A percentile compares a stretch with the other conserved stretches of the same genome.
Conservation (phyloP, 1,140 invertebrate species). For the Amphibalanus amphitrite region DNA sequence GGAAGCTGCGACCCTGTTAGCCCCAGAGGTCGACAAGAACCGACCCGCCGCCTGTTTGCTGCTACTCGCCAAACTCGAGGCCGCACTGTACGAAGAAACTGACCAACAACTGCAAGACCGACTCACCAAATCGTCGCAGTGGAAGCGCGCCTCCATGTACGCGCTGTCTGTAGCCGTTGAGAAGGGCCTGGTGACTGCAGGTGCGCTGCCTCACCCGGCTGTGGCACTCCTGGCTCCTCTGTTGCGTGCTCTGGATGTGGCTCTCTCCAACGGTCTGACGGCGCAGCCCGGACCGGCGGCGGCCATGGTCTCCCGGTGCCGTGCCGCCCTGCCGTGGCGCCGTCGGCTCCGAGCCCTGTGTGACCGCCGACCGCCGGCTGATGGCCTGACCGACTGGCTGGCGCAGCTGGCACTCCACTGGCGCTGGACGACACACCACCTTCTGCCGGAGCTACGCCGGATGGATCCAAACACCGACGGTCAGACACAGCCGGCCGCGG, state of each 20-base stretch:
- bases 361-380: constrained; percentile 9
- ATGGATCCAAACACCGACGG: not conserved
- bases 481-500: not conserved
- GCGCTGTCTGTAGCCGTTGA: constrained; percentile 13
- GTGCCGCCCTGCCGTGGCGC: constrained; percentile 11
- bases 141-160: constrained; percentile 4
- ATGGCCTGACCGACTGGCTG: constrained; percentile 14
- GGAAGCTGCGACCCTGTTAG: not conserved
- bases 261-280: constrained; percentile 7
- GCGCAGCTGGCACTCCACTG: constrained; percentile 17
- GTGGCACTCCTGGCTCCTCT: constrained; percentile 9
- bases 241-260: constrained; percentile 5
- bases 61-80: not conserved
- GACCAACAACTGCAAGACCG: not conserved
- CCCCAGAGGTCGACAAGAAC: not conserved
- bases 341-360: constrained; percentile 12
- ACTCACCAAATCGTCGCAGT: not conserved
- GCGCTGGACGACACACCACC: constrained; percentile 15
- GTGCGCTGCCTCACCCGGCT: constrained; percentile 9
- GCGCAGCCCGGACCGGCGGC: constrained; percentile 7
- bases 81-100: not conserved
- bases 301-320: constrained; percentile 8
- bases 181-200: constrained; percentile 11
- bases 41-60: not conserved
- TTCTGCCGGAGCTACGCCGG: constrained; percentile 7